Evolutionary conservation across 2,888 invertebrate species (phyloP).

Genomic region (Mesoligia furuncula): DNA sequence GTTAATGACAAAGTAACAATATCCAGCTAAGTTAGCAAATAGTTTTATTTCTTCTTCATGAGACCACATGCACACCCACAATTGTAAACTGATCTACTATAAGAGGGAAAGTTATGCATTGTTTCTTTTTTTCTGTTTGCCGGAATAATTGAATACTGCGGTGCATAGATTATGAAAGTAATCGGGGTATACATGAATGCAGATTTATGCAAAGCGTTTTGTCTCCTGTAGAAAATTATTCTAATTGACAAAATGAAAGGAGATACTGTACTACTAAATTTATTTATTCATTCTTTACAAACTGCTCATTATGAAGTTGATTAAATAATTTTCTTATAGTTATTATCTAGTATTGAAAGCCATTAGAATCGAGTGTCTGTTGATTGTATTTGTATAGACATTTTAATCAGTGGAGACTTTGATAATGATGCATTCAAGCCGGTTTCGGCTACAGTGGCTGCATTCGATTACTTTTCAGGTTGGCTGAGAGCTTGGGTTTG

Average conservation of each 20-base stretch:
- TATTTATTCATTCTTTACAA: neutral
- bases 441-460: neutral
- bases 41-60: slow-evolving; percentile 67
- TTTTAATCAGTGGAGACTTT: neutral
- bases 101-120: slow-evolving; percentile 66
- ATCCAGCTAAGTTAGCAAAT: slow-evolving; percentile 61
- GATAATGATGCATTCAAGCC: neutral
- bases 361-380: neutral
- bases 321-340: neutral
- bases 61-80: slow-evolving; percentile 62
- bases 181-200: neutral
- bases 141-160: slow-evolving; percentile 25
- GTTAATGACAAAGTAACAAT: slow-evolving; percentile 63
- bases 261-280: neutral
- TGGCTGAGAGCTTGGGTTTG: neutral
- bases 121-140: slow-evolving; percentile 42
- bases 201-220: slow-evolving; percentile 14
- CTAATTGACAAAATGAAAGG: neutral
- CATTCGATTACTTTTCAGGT: neutral
- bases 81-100: slow-evolving; percentile 70
- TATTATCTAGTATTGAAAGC: neutral
- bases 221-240: neutral
- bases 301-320: neutral
- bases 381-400: neutral
- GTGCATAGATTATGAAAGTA: slow-evolving; percentile 17